phyloP scores from a whole-genome alignment of 2,888 invertebrate genomes.

The Parnassius orleans region DNA sequence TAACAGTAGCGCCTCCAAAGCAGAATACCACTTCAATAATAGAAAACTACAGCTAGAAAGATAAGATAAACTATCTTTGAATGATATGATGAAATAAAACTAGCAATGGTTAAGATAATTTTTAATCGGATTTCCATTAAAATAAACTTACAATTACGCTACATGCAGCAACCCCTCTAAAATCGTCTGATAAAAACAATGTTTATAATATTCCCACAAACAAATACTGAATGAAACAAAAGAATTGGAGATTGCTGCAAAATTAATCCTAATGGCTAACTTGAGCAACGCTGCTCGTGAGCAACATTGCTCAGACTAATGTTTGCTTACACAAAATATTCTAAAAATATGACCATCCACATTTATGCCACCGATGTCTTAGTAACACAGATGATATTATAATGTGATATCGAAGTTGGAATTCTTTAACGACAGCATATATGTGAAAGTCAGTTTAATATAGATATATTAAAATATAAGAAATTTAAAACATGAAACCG shows the following conservation, averaged over 20 bases:
- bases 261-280: conserved; percentile 21
- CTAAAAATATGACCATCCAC: conserved; percentile 16
- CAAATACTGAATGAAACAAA: conserved; percentile 46
- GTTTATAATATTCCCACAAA: conserved; percentile 35
- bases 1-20: too few relatives aligned
- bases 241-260: conserved; percentile 13
- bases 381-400: neutral
- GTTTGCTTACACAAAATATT: conserved; percentile 14
- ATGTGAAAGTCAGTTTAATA: conserved; percentile 11
- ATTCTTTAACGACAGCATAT: conserved; percentile 13
- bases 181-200: conserved; percentile 25
- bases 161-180: conserved; percentile 41
- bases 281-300: conserved; percentile 1
- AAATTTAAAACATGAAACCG: conserved; percentile 38
- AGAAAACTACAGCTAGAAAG: too few relatives aligned
- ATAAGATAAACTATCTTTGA: too few relatives aligned
- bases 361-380: conserved; percentile 14
- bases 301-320: conserved; percentile 20
- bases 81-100: conserved; percentile 36
- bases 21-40: too few relatives aligned
- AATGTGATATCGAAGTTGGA: neutral
- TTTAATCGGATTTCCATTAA: conserved; percentile 52
- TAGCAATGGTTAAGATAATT: conserved; percentile 37
- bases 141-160: conserved; percentile 51
- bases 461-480: conserved; percentile 36